Base-by-base conservation (phyloP, 2,797 vertebrate species). In the Clarias pachynema region DNA sequence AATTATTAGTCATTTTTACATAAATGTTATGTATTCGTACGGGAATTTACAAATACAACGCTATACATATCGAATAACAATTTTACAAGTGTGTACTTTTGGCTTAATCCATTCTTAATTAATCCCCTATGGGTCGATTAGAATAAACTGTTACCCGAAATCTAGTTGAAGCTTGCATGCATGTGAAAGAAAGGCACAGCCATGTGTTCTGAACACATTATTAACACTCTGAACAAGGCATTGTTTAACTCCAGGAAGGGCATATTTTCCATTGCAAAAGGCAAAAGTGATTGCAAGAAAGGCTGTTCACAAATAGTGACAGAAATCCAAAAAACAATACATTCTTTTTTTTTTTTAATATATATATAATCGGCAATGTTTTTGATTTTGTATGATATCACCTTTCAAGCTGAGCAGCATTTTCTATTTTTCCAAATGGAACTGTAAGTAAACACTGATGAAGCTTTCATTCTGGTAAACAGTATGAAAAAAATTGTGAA, bases 181-280 rank as follows among this genome's bases (percentile, higher is more conserved):
- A 75, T 31, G 68, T 66, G 22, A 74, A 63, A 57, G 44, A 37
- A 81, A 85, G 84, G 79, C 70, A 85, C 79, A 75, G 49, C 40
- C 69, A 57, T 75, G 31, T 75, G 59, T 83, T 83, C 40, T 73
- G 22, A 56, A 73, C 53, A 79, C 69, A 66, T 53, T 59, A 68
- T 31, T 81, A 81, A 59, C 62, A 66, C 62, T 75, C 29, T 34
- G 24, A 66, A 57, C 69, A 53, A 73, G 59, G 44, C 68, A 65
- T 79, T 37, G 20, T 79, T 65, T 26, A 79, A 65, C 60, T 65
- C 60, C 26, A 22, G 20, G 4, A 15, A 37, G 57, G 81, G 40
- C 65, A 40, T 53, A 53, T 85, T 79, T 78, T 70, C 14, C 57
- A 69, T 20, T 31, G 56, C n/a, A 79, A 70, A 84, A 79, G 75